A percentile compares a stretch with the other conserved stretches of the same genome.
Conservation (phyloP, 2,797 vertebrate species). For the Mareca strepera region DNA sequence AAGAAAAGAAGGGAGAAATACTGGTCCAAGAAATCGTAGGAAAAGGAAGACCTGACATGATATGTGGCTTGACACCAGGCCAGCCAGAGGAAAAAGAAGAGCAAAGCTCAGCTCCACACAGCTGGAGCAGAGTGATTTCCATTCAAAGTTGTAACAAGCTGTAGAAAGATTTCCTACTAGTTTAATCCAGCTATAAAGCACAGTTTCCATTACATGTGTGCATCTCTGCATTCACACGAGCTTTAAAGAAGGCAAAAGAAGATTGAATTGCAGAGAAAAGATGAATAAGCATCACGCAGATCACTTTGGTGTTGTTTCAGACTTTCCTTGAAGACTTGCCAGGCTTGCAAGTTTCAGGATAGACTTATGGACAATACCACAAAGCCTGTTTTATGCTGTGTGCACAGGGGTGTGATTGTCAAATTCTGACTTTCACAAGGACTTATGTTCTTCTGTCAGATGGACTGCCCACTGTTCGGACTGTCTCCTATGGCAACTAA, state of each 20-base stretch:
- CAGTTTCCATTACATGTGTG: neutral
- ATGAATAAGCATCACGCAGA: conserved; percentile 11
- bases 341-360: conserved; percentile 15
- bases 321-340: conserved; percentile 31
- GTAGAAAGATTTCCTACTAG: conserved; percentile 10
- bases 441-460: neutral
- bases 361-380: neutral
- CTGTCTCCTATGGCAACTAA: neutral
- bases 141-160: neutral
- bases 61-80: neutral
- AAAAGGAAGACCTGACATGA: neutral
- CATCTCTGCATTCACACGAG: neutral
- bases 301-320: neutral
- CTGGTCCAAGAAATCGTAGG: neutral
- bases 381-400: neutral
- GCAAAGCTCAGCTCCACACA: neutral
- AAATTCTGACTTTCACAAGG: neutral
- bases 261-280: neutral
- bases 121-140: neutral
- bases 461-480: neutral
- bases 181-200: conserved; percentile 43
- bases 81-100: neutral
- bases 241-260: conserved; percentile 14
- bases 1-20: neutral
- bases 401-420: neutral